These are phyloP conservation scores for Oriolus oriolus DNA, from an alignment of 2,113 vertebrate species.

Conservation along the genomic window DNA sequence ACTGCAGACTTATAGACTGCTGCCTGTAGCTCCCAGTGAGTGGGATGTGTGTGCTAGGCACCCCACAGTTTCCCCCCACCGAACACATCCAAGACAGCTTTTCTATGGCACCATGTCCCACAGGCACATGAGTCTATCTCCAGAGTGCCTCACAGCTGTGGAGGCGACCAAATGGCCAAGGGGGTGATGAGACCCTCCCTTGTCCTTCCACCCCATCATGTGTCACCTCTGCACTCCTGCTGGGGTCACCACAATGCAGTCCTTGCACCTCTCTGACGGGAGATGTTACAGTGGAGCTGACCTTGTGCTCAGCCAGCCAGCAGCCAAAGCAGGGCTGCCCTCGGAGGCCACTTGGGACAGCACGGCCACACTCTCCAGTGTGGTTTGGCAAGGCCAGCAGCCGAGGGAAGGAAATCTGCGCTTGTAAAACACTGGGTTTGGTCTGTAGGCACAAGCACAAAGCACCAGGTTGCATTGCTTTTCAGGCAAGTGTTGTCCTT, in stretches of 20 bases:
- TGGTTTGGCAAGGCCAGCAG: background rate
- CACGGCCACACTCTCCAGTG: fast-evolving
- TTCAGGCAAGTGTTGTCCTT: background rate
- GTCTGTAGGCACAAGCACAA: background rate
- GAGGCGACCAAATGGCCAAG: background rate
- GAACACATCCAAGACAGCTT: background rate
- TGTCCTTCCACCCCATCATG: background rate
- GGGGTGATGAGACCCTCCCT: background rate
- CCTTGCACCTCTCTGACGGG: background rate
- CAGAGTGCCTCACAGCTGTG: fast-evolving
- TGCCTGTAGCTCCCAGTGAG: background rate
- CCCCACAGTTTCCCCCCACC: fast-evolving
- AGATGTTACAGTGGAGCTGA: fast-evolving
- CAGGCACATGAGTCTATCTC: background rate
- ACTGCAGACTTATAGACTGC: background rate
- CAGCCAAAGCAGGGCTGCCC: background rate
- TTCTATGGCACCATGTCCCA: background rate
- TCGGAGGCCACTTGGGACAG: background rate
- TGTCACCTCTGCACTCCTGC: background rate
- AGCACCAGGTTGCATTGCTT: background rate
- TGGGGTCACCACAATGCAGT: background rate
- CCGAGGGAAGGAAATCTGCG: background rate
- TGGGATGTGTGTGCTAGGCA: fast-evolving
- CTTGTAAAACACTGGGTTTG: background rate
- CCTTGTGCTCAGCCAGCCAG: background rate